Conservation (phyloP, 1,140 invertebrate species). For the Pogonomyrmex californicus region DNA sequence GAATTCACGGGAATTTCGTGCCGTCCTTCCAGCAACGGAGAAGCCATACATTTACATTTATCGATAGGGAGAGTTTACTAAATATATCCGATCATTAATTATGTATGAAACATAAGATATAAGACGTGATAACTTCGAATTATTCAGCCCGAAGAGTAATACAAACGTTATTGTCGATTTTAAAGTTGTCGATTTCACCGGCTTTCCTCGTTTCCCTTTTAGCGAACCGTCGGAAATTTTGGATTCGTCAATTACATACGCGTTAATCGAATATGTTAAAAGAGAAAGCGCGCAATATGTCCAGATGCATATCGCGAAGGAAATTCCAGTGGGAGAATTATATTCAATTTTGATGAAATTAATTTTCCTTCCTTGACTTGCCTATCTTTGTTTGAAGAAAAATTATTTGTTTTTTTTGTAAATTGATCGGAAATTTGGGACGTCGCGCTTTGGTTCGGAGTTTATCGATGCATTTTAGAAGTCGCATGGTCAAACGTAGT, state of each 20-base stretch:
- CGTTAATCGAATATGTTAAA: constrained; percentile 33
- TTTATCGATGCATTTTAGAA: constrained; percentile 63
- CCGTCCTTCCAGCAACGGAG: background rate
- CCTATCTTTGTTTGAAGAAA: background rate
- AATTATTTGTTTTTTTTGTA: background rate
- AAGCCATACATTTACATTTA: too few species aligned
- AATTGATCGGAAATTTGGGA: constrained; percentile 33
- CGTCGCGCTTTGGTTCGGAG: constrained; percentile 18
- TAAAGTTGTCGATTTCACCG: constrained; percentile 25
- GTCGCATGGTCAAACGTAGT: constrained; percentile 20
- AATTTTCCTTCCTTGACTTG: background rate
- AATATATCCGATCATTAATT: background rate
- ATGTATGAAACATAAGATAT: background rate
- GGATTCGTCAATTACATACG: constrained; percentile 37
- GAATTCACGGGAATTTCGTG: background rate
- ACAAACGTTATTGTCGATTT: constrained; percentile 3
- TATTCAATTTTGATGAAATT: constrained; percentile 5
- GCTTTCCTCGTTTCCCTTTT: constrained; percentile 5
- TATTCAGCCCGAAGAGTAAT: background rate
- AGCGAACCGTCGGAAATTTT: constrained; percentile 28
- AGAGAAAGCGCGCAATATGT: constrained; percentile 27
- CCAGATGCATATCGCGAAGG: background rate
- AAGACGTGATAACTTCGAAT: background rate
- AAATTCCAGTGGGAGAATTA: background rate
- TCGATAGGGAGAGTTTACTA: background rate